Evolutionary conservation across 2,797 vertebrate genomes (phyloP).

Genomic region (Helostoma temminkii): DNA sequence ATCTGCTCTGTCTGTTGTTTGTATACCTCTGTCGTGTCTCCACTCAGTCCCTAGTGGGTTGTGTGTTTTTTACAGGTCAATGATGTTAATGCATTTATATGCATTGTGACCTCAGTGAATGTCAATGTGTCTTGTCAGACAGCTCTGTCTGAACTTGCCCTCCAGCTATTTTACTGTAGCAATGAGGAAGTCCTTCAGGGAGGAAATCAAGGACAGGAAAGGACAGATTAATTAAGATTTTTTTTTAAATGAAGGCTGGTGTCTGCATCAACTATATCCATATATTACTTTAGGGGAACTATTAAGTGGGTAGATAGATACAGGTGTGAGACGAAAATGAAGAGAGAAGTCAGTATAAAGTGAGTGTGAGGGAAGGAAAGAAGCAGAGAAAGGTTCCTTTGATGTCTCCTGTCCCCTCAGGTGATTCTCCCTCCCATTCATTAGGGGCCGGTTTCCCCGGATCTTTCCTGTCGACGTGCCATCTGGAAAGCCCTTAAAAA

Average conservation of each 20-base stretch:
- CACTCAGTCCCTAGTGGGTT: conserved; percentile 17
- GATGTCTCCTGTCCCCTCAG: conserved; percentile 81
- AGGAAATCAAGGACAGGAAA: conserved; percentile 10
- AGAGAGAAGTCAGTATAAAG: conserved; percentile 39
- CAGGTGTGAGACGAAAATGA: conserved; percentile 40
- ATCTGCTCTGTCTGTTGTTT: conserved; percentile 1
- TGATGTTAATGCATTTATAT: conserved; percentile 48
- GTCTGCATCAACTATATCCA: conserved; percentile 20
- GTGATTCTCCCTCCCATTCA: conserved; percentile 82
- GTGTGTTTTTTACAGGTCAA: conserved; percentile 50
- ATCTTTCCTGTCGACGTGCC: conserved; percentile 72
- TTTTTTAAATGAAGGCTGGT: conserved; percentile 10
- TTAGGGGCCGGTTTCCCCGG: conserved; percentile 77
- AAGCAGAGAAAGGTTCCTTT: conserved; percentile 74
- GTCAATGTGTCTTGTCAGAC: conserved; percentile 43
- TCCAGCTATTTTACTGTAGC: conserved; percentile 49
- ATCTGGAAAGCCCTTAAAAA: conserved; percentile 79
- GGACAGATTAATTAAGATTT: conserved; percentile 62
- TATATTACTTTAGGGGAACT: conserved; percentile 46
- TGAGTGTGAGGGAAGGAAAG: conserved; percentile 42
- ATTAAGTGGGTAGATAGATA: conserved; percentile 52
- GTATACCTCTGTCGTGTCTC: conserved; percentile 3
- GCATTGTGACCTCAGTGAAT: conserved; percentile 33
- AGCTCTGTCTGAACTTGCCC: conserved; percentile 66
- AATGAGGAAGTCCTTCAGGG: conserved; percentile 48